These are phyloP conservation scores for Cistogaster globosa DNA, from an alignment of 2,888 invertebrate species.

Conservation along the genomic window DNA sequence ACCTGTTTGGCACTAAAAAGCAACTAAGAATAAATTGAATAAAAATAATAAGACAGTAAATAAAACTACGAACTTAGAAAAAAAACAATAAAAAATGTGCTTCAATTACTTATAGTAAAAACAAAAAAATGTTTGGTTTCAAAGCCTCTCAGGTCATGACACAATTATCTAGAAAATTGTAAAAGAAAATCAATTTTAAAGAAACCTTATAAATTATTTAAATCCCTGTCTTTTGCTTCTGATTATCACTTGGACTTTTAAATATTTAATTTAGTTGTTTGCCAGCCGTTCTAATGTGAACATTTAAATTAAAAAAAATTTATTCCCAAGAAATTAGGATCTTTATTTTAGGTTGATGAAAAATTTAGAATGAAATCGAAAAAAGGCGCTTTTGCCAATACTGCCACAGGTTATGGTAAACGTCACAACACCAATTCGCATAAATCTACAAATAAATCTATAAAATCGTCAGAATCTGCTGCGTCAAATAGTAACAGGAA, in stretches of 20 bases:
- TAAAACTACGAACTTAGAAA: background rate
- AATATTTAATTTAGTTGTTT: slow-evolving; percentile 46
- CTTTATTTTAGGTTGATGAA: background rate
- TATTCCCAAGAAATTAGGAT: background rate
- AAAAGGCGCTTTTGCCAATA: slow-evolving; percentile 78
- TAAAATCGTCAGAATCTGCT: slow-evolving; percentile 31
- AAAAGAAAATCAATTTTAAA: slow-evolving; percentile 44
- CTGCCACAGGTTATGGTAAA: slow-evolving; percentile 79
- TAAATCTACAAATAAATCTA: slow-evolving; percentile 51
- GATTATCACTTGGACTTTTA: background rate
- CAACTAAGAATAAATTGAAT: background rate
- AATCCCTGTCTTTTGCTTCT: background rate
- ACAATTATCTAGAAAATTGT: slow-evolving; percentile 7
- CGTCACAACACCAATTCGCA: slow-evolving; percentile 69
- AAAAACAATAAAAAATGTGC: background rate
- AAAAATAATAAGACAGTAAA: background rate
- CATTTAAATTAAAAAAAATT: background rate
- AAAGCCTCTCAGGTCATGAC: background rate
- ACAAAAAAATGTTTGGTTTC: background rate
- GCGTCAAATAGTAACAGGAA: slow-evolving; percentile 16
- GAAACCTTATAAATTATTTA: slow-evolving; percentile 47
- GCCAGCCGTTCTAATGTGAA: slow-evolving; percentile 3
- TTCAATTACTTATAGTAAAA: background rate
- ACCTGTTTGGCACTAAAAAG: background rate
- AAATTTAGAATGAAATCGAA: slow-evolving; percentile 77